A percentile compares a stretch with the other conserved stretches of the same genome.
Conservation (phyloP, 2,797 vertebrate genomes). For the Premnoplex brunnescens region DNA sequence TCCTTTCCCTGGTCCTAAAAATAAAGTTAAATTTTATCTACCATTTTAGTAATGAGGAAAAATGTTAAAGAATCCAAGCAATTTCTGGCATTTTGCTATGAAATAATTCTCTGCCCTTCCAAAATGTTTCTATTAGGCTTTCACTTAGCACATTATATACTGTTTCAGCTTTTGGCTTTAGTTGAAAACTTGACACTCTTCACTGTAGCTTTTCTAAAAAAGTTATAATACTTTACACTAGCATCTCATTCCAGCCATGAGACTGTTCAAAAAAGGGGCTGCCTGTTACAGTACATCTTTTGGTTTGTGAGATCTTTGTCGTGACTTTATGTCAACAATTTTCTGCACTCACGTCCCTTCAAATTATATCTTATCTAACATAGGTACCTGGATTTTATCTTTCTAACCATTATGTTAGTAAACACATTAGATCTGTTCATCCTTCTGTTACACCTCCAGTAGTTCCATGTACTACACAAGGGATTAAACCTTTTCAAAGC, state of each 20-base stretch:
- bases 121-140: neutral
- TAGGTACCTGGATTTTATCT: neutral
- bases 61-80: neutral
- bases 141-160: neutral
- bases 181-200: neutral
- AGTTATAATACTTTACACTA: neutral
- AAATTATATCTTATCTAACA: neutral
- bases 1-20: neutral
- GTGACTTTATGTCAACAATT: neutral
- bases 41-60: neutral
- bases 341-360: neutral
- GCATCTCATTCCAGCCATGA: neutral
- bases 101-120: neutral
- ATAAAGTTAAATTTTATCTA: neutral
- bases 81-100: neutral
- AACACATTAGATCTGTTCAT: neutral
- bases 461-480: neutral
- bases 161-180: neutral
- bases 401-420: neutral
- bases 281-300: neutral
- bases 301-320: neutral
- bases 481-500: neutral
- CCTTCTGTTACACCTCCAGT: neutral
- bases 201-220: neutral
- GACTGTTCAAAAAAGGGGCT: neutral